A percentile compares a stretch with the other conserved stretches of the same genome.
Conservation (phyloP, 2,113 vertebrate genomes). For the Urocolius indicus region DNA sequence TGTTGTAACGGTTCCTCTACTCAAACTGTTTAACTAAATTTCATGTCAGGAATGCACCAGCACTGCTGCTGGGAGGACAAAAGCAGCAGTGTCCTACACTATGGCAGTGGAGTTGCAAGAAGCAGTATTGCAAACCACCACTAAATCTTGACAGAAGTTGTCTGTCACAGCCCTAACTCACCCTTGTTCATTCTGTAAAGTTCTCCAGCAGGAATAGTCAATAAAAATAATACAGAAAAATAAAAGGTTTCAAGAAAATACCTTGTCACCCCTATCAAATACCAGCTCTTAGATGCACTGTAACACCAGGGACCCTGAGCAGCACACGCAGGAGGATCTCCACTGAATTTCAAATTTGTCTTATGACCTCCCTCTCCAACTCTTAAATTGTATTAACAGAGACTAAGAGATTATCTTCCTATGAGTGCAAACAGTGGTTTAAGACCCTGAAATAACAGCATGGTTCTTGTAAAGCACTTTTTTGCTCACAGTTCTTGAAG, state of each 20-base stretch:
- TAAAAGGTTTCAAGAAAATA: not conserved
- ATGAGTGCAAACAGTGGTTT: not conserved
- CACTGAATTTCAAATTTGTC: not conserved
- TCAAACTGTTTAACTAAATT: not conserved
- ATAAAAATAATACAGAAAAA: not conserved
- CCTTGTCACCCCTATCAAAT: not conserved
- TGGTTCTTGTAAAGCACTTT: not conserved
- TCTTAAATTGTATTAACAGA: not conserved
- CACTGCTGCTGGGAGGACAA: not conserved
- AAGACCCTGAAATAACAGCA: not conserved
- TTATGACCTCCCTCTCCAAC: not conserved
- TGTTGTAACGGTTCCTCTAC: not conserved
- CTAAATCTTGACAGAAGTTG: not conserved
- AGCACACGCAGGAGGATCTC: not conserved
- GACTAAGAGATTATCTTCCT: not conserved
- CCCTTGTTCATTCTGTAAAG: not conserved
- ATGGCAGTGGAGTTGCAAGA: not conserved
- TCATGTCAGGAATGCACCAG: fast-evolving
- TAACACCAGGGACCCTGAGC: not conserved
- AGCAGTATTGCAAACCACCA: fast-evolving
- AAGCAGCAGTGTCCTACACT: not conserved
- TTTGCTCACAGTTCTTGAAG: not conserved
- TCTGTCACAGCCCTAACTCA: not conserved
- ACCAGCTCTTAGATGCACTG: not conserved
- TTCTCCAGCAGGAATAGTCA: not conserved